Conservation (phyloP, 2,888 invertebrate genomes). For the Acronicta leporina region DNA sequence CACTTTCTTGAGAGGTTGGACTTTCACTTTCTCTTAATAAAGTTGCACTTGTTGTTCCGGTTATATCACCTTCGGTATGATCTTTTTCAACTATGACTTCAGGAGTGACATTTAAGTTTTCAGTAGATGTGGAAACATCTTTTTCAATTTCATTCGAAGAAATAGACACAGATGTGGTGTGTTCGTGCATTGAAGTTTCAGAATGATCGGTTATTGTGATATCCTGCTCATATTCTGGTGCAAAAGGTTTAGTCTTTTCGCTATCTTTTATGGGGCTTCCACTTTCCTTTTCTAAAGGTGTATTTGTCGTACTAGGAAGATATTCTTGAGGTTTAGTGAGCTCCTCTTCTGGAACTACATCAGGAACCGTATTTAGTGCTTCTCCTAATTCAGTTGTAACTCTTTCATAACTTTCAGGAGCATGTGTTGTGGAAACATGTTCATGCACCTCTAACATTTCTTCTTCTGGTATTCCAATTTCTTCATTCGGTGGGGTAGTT, state of each 20-base stretch:
- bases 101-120: constrained; percentile 18
- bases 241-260: constrained; percentile 17
- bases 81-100: constrained; percentile 39
- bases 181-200: constrained; percentile 30
- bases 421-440: constrained; percentile 16
- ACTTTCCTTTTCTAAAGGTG: constrained; percentile 24
- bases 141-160: constrained; percentile 25
- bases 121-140: constrained; percentile 17
- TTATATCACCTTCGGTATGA: constrained; percentile 24
- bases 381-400: constrained; percentile 47
- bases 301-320: constrained; percentile 22
- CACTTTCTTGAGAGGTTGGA: constrained; percentile 44
- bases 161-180: constrained; percentile 26
- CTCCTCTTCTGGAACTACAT: constrained; percentile 42
- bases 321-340: constrained; percentile 28
- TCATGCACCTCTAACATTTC: constrained; percentile 23
- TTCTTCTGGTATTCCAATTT: constrained; percentile 12
- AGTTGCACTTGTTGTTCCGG: constrained; percentile 52
- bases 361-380: constrained; percentile 51
- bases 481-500: constrained; percentile 25
- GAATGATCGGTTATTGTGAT: constrained; percentile 10
- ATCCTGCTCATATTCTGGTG: constrained; percentile 20
- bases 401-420: constrained; percentile 35
- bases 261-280: constrained; percentile 15
- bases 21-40: constrained; percentile 53